Base-by-base conservation (phyloP, 2,797 vertebrate species). In the Enteromius mattozi region DNA sequence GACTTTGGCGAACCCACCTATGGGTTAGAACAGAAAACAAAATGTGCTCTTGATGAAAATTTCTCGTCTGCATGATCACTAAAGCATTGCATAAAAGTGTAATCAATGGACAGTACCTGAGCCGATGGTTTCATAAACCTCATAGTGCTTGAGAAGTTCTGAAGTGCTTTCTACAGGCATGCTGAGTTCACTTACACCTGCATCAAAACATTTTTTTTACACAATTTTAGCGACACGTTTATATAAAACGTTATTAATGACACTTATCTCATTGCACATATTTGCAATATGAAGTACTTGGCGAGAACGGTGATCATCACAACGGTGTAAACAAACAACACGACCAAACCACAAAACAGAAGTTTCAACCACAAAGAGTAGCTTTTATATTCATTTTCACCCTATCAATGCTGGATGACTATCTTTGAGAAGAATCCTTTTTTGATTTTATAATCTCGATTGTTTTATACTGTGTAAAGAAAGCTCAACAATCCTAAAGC, bases 1-100 rank as follows among this genome's bases (percentile, higher is more conserved):
- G 56, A 99, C 98, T 89, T 99, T 99, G 17, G 97, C 97, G 91
- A 99, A 99, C 14, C 98, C 98, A 88, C 98, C 98, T 99, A 90
- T 76, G 88, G 65, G 33, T 42, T 54, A 66, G 2, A 40, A 21
- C 9, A 1, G 37, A 75, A 84, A 69, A 2, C 17, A 47, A 71
- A 69, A n/a, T 37, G 4, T 4, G 33, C 19, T n/a, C 47, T 27
- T 4, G 35, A 51, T 14, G 12, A 27, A 8, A 74, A 10, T 21
- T 6, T 66, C 16, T 45, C 9, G 42, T 19, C 35, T n/a, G 71
- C 2, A 4, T 21, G 54, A n/a, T 54, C 24, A 16, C 5, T 13
- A 2, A 13, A 37, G 35, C 40, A 54, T 27, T 30, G 16, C 33
- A 65, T 40, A 77, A 42, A 40, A 65, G 47, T 6, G 75, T 21